Evolutionary conservation across 2,113 vertebrate genomes (phyloP).

Genomic region (Leuciscus idus): DNA sequence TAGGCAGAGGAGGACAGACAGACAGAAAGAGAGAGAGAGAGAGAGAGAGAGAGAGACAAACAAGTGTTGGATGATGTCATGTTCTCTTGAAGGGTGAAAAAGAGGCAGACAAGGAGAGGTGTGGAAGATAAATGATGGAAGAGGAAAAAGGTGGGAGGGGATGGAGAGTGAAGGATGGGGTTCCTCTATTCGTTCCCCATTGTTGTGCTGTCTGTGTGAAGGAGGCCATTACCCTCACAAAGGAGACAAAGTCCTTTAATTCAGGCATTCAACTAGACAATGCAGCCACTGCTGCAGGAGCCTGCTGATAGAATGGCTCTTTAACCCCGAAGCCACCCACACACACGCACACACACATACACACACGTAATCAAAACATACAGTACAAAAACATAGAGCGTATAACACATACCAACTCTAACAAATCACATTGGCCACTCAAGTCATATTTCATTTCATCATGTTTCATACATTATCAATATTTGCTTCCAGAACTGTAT

Average conservation of each 20-base stretch:
- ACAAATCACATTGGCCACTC: background rate
- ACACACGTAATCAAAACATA: background rate
- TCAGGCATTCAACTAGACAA: slow-evolving; percentile 54
- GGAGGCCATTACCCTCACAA: slow-evolving; percentile 52
- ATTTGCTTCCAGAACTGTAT: background rate
- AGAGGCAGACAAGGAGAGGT: background rate
- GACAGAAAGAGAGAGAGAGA: background rate
- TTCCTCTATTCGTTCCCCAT: slow-evolving; percentile 30
- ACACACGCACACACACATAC: background rate
- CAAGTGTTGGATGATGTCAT: background rate
- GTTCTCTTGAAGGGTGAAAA: background rate
- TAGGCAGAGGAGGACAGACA: background rate
- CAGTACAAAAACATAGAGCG: background rate
- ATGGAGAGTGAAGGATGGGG: background rate
- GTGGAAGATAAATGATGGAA: slow-evolving; percentile 26
- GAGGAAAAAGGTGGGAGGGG: background rate
- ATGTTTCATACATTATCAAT: background rate
- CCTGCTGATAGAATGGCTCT: slow-evolving; percentile 50
- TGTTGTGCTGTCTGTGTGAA: slow-evolving; percentile 55
- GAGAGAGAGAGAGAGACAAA: background rate
- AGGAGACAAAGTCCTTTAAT: slow-evolving; percentile 46
- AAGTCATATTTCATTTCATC: background rate
- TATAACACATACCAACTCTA: slow-evolving; percentile 4
- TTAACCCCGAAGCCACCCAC: slow-evolving; percentile 24
- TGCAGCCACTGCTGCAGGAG: slow-evolving; percentile 41